phyloP scores from a whole-genome alignment of 1,140 invertebrate species.

The Kradibia gibbosae region DNA sequence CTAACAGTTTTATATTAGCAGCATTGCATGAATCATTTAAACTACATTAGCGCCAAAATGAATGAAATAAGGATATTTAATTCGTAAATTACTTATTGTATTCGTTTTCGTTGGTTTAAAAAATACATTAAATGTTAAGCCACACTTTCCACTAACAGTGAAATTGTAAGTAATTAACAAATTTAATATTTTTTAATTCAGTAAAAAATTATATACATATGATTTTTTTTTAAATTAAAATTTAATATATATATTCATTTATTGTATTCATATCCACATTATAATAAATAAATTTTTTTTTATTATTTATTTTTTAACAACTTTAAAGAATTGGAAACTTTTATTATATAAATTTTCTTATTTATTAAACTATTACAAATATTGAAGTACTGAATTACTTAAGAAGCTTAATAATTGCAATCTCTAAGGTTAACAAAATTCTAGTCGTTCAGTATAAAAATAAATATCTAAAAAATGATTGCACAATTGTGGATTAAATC shows the following conservation, averaged over 20 bases:
- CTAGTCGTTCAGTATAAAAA: background rate
- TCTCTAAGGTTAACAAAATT: background rate
- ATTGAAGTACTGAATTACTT: background rate
- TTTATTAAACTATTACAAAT: background rate
- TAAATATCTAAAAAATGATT: background rate
- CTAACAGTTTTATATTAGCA: background rate
- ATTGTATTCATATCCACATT: background rate
- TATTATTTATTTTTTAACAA: background rate
- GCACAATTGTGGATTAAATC: background rate
- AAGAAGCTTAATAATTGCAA: background rate
- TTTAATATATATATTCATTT: background rate
- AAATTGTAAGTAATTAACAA: constrained; percentile 17
- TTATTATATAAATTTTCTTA: background rate
- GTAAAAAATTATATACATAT: background rate
- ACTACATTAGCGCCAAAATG: background rate
- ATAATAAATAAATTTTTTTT: background rate
- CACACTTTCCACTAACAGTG: background rate
- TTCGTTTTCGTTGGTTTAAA: background rate
- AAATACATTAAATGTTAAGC: background rate
- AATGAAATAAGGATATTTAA: background rate
- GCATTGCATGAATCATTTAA: background rate
- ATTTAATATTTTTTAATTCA: background rate
- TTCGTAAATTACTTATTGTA: background rate
- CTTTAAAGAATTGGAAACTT: background rate
- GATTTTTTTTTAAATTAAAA: background rate